A percentile compares a stretch with the other conserved stretches of the same genome.
Conservation (phyloP, 1,140 invertebrate species). For the Dufourea novaeangliae region DNA sequence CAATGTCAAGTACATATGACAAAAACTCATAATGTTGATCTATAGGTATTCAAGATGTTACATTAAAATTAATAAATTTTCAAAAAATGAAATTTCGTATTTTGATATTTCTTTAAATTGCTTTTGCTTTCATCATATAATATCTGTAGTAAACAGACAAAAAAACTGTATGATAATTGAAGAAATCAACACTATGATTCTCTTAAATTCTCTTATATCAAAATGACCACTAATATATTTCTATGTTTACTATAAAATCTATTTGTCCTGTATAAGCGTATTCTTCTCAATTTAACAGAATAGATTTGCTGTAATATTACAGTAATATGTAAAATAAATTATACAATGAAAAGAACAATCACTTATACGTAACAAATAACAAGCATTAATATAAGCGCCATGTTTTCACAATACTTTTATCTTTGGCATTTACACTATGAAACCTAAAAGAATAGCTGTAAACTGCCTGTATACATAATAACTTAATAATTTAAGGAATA, state of each 20-base stretch:
- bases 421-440: slow-evolving; percentile 36
- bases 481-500: slow-evolving; percentile 20
- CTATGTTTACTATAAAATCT: not conserved
- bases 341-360: slow-evolving; percentile 4
- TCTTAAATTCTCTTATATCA: too few relatives aligned
- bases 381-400: not conserved
- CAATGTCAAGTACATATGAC: too few relatives aligned
- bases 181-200: slow-evolving; percentile 16
- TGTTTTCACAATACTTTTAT: not conserved
- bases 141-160: not conserved
- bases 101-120: not conserved
- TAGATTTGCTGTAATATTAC: not conserved
- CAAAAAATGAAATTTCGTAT: too few relatives aligned
- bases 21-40: not conserved
- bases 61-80: too few relatives aligned
- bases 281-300: not conserved
- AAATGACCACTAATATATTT: not conserved
- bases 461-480: not conserved
- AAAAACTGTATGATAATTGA: not conserved
- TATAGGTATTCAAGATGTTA: too few relatives aligned
- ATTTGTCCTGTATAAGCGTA: slow-evolving; percentile 25
- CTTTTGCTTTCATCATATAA: not conserved
- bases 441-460: slow-evolving; percentile 12
- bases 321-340: not conserved
- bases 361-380: slow-evolving; percentile 27